A percentile compares a stretch with the other conserved stretches of the same genome.
Evolutionary conservation across 2,113 vertebrate genomes (phyloP).

Genomic region (Helogale parvula): DNA sequence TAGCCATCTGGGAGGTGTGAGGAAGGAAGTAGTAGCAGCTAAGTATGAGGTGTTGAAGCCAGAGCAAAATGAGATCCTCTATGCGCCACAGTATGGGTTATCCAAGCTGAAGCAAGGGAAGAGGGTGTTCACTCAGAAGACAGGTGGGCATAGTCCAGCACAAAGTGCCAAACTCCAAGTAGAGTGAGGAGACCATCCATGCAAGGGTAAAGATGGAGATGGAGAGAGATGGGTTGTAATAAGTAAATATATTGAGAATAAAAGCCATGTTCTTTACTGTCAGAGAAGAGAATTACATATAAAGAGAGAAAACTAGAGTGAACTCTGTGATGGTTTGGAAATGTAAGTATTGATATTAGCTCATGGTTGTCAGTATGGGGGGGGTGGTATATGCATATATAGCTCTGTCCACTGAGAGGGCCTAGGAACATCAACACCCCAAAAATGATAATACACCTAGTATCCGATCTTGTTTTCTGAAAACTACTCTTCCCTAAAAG

Average conservation of each 20-base stretch:
- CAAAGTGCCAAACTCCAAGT: neutral
- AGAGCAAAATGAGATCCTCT: neutral
- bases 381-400: neutral
- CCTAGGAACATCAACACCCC: neutral
- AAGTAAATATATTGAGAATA: neutral
- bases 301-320: neutral
- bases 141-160: neutral
- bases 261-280: neutral
- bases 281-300: neutral
- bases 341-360: neutral
- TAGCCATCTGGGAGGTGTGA: accelerated
- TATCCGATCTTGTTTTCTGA: neutral
- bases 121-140: neutral
- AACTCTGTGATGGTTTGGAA: neutral
- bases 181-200: neutral
- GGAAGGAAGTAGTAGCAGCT: neutral
- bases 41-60: neutral
- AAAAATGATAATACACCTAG: neutral
- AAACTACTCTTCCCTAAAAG: neutral
- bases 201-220: too few relatives aligned
- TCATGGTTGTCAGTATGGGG: neutral
- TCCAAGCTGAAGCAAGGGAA: neutral
- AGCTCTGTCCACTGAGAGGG: neutral
- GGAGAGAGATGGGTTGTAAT: neutral
- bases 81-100: neutral